A percentile compares a stretch with the other conserved stretches of the same genome.
Conservation (phyloP, 2,113 vertebrate species). For the Albula glossodonta region DNA sequence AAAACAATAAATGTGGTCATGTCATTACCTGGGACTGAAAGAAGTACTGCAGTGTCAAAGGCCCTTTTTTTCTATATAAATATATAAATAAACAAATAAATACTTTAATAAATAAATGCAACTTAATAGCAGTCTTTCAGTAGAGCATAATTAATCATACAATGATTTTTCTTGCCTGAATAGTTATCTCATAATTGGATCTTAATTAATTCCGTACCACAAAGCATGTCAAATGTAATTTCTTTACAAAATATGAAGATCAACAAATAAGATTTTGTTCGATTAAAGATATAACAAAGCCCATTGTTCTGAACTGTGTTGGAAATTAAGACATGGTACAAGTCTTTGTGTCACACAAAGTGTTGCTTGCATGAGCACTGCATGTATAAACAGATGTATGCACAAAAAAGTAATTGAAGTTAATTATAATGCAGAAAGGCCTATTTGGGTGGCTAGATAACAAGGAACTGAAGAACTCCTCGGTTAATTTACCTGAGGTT, state of each 20-base stretch:
- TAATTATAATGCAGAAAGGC: slow-evolving; percentile 1
- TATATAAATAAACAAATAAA: neutral
- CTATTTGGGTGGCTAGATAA: slow-evolving; percentile 18
- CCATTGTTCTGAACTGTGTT: neutral
- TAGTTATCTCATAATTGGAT: slow-evolving; percentile 5
- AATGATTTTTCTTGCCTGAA: slow-evolving; percentile 6
- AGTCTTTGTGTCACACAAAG: neutral
- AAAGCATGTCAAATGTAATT: slow-evolving; percentile 30
- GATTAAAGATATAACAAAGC: slow-evolving; percentile 4
- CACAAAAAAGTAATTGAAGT: neutral
- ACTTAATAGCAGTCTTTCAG: slow-evolving; percentile 31
- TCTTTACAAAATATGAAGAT: slow-evolving; percentile 22
- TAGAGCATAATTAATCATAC: slow-evolving; percentile 35
- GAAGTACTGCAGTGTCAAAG: neutral
- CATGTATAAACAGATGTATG: neutral
- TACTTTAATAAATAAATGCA: slow-evolving; percentile 9
- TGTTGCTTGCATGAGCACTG: neutral
- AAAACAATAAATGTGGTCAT: slow-evolving; percentile 26
- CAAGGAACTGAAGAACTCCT: neutral
- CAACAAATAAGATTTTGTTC: slow-evolving; percentile 24
- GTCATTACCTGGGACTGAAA: slow-evolving; percentile 5
- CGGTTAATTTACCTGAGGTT: too few relatives aligned
- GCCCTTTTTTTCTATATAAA: neutral
- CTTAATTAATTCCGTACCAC: slow-evolving; percentile 4
- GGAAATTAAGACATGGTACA: neutral